Evolutionary conservation across 2,888 invertebrate species (phyloP).

Genomic region (Papilio protenor): DNA sequence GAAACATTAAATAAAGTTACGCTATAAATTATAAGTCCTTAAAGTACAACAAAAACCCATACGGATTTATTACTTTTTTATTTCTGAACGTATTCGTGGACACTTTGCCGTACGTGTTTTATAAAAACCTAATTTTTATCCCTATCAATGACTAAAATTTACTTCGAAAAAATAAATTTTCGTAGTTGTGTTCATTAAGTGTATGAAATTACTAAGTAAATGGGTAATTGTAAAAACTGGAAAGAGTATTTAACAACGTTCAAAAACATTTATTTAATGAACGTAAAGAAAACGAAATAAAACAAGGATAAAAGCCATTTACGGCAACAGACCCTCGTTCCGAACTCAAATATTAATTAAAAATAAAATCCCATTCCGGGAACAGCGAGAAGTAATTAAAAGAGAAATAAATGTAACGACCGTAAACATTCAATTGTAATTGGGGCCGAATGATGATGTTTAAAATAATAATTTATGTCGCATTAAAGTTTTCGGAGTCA

Average conservation of each 20-base stretch:
- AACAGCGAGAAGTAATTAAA: constrained; percentile 65
- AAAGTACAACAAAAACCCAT: neutral
- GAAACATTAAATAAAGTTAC: neutral
- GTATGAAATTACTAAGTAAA: neutral
- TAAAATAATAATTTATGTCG: constrained; percentile 46
- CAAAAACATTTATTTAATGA: constrained; percentile 13
- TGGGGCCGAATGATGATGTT: constrained; percentile 54
- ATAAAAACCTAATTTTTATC: neutral
- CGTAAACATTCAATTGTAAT: constrained; percentile 62
- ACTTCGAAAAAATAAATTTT: too few species aligned
- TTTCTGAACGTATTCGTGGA: neutral
- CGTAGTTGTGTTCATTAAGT: too few species aligned
- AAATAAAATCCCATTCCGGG: constrained; percentile 63
- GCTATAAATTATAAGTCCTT: neutral
- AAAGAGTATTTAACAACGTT: neutral
- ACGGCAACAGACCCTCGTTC: constrained; percentile 55
- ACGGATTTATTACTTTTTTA: neutral
- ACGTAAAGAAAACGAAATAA: neutral
- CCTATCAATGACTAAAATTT: too few species aligned
- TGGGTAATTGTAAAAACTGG: neutral
- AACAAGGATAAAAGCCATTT: constrained; percentile 20
- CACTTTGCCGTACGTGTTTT: neutral
- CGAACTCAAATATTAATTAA: constrained; percentile 68
- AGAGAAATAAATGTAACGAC: constrained; percentile 66
- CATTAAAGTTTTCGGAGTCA: constrained; percentile 41